These are phyloP conservation scores for Amblyopsis hoosieri DNA, from an alignment of 2,797 vertebrate genomes.

Conservation along the genomic window DNA sequence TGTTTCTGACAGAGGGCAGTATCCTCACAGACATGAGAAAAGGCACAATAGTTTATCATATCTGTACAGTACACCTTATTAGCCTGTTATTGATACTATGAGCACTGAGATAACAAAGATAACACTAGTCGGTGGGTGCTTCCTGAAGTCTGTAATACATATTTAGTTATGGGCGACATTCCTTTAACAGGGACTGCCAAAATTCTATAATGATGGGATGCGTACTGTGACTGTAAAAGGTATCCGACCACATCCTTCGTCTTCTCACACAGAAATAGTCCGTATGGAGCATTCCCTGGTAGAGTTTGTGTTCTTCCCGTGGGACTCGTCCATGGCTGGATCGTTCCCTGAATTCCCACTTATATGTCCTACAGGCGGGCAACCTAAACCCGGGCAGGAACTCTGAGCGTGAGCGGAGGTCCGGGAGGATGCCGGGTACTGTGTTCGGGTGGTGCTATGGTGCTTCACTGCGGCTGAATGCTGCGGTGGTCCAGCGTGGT, in stretches of 20 bases:
- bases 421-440: slow-evolving; percentile 18
- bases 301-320: slow-evolving; percentile 30
- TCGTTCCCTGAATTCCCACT: slow-evolving; percentile 6
- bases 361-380: slow-evolving; percentile 7
- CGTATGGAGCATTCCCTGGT: slow-evolving; percentile 54
- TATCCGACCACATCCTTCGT: no score
- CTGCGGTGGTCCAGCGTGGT: background rate
- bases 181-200: slow-evolving; percentile 3
- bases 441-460: slow-evolving; percentile 5
- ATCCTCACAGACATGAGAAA: slow-evolving; percentile 43
- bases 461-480: background rate
- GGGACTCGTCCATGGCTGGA: slow-evolving; percentile 17
- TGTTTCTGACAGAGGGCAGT: slow-evolving; percentile 55
- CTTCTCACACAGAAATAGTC: slow-evolving; percentile 67
- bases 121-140: background rate
- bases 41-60: slow-evolving; percentile 50
- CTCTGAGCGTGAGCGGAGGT: slow-evolving; percentile 16
- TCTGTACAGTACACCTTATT: background rate
- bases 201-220: slow-evolving; percentile 18
- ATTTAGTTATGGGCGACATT: slow-evolving; percentile 5
- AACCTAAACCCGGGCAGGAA: background rate
- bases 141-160: slow-evolving; percentile 7
- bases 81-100: slow-evolving; percentile 19
- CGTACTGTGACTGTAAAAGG: background rate
- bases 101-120: slow-evolving; percentile 12